Conservation (phyloP, 2,888 invertebrate genomes). For the Hofmannophila pseudospretella region DNA sequence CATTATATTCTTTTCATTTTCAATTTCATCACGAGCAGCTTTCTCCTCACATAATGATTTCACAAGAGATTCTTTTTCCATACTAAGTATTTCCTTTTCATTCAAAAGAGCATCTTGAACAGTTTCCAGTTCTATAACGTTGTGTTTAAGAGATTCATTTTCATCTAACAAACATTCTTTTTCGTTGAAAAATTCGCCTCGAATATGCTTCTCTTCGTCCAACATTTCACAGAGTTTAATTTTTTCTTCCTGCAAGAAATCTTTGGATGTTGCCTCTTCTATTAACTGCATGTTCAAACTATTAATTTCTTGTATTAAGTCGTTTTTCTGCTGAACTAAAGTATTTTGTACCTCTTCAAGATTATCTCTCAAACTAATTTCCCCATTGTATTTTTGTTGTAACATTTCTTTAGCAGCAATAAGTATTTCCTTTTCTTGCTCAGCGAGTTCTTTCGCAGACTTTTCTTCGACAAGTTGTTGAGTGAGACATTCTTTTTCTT, state of each 20-base stretch:
- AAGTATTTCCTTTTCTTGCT: constrained; percentile 30
- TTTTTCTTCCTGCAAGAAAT: constrained; percentile 12
- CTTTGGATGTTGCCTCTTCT: constrained; percentile 14
- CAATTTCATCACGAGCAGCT: constrained; percentile 24
- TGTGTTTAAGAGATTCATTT: constrained; percentile 3
- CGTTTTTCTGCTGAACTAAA: constrained; percentile 9
- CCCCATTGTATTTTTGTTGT: background rate
- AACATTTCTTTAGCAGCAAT: background rate
- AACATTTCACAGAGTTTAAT: constrained; percentile 15
- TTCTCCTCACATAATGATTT: constrained; percentile 26
- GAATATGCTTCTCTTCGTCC: constrained; percentile 16
- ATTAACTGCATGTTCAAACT: constrained; percentile 14
- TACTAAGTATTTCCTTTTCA: constrained; percentile 21
- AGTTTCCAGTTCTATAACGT: constrained; percentile 11
- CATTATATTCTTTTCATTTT: constrained; percentile 26
- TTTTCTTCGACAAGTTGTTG: constrained; percentile 38
- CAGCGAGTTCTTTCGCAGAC: constrained; percentile 27
- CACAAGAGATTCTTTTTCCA: constrained; percentile 23
- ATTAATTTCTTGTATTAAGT: constrained; percentile 7
- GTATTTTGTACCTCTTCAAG: constrained; percentile 13
- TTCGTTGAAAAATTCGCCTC: constrained; percentile 15
- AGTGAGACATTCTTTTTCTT: constrained; percentile 35
- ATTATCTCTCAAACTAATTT: constrained; percentile 6
- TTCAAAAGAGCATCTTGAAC: constrained; percentile 16
- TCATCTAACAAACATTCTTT: constrained; percentile 8